Evolutionary conservation across 2,797 vertebrate genomes (phyloP).

Genomic region (Selene dorsalis): DNA sequence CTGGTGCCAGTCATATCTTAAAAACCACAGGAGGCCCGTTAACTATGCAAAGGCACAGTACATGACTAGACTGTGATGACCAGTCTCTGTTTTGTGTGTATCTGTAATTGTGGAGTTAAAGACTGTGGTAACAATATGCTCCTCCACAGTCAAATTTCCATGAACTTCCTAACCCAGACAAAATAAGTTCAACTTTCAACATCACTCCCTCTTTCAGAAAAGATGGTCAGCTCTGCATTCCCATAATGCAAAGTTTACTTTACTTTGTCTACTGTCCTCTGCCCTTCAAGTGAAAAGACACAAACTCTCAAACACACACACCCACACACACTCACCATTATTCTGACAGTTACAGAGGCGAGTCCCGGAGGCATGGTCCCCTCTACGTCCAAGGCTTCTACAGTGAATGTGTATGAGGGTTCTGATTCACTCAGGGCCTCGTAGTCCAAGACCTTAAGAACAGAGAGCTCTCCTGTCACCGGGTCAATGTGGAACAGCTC

Average conservation of each 20-base stretch:
- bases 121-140: neutral
- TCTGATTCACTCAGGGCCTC: slow-evolving; percentile 87
- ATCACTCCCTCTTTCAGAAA: neutral
- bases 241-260: neutral
- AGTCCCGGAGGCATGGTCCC: slow-evolving; percentile 95
- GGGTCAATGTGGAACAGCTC: slow-evolving; percentile 88
- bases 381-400: slow-evolving; percentile 89
- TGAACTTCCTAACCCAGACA: neutral
- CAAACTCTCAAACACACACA: slow-evolving; percentile 15
- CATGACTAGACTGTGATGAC: neutral
- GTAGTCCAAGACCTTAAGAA: slow-evolving; percentile 89
- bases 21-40: neutral
- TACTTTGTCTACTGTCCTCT: too few species aligned
- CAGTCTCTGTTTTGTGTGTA: neutral
- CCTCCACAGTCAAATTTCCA: neutral
- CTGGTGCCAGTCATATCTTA: neutral
- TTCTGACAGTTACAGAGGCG: slow-evolving; percentile 90
- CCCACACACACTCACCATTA: slow-evolving; percentile 84
- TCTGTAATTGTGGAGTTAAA: neutral
- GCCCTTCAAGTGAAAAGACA: neutral
- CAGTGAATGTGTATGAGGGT: slow-evolving; percentile 88
- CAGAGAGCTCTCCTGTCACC: slow-evolving; percentile 87
- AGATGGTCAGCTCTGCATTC: neutral
- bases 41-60: neutral
- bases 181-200: neutral